Evolutionary conservation across 2,888 invertebrate genomes (phyloP).

Genomic region (Parascotia fuliginaria): DNA sequence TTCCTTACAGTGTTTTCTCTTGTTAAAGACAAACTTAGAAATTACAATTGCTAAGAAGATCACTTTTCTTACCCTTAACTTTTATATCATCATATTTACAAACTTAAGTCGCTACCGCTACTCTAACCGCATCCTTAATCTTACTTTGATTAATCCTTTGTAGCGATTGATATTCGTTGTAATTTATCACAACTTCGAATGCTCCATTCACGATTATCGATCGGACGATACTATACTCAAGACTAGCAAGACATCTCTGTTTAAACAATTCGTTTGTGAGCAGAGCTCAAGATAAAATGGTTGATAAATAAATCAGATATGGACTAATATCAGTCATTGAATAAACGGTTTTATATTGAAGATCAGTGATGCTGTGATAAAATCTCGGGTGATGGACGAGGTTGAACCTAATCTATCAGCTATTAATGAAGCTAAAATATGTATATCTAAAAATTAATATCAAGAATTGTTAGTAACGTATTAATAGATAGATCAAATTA

Average conservation of each 20-base stretch:
- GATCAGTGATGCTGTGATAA: conserved; percentile 76
- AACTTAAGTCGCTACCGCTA: conserved; percentile 12
- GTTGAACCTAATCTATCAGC: conserved; percentile 58
- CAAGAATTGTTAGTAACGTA: conserved; percentile 12
- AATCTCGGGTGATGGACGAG: conserved; percentile 77
- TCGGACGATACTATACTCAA: conserved; percentile 64
- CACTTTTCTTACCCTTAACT: no score
- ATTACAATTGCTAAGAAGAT: no score
- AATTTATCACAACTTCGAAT: conserved; percentile 76
- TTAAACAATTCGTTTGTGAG: conserved; percentile 28
- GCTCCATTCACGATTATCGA: conserved; percentile 78
- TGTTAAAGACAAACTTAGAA: no score
- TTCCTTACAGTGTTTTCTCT: no score
- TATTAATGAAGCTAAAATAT: conserved; percentile 60
- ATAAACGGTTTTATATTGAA: conserved; percentile 75
- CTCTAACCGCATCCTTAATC: conserved; percentile 47
- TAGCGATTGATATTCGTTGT: conserved; percentile 78
- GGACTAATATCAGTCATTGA: conserved; percentile 75
- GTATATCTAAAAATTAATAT: conserved; percentile 38
- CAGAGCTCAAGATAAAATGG: conserved; percentile 56
- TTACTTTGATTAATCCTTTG: conserved; percentile 77
- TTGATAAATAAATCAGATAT: conserved; percentile 72
- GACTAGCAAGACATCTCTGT: conserved; percentile 42
- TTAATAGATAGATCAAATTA: not conserved
- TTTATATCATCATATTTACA: no score